Conservation (phyloP, 2,113 vertebrate genomes). For the Brachypodius melanocephalos region DNA sequence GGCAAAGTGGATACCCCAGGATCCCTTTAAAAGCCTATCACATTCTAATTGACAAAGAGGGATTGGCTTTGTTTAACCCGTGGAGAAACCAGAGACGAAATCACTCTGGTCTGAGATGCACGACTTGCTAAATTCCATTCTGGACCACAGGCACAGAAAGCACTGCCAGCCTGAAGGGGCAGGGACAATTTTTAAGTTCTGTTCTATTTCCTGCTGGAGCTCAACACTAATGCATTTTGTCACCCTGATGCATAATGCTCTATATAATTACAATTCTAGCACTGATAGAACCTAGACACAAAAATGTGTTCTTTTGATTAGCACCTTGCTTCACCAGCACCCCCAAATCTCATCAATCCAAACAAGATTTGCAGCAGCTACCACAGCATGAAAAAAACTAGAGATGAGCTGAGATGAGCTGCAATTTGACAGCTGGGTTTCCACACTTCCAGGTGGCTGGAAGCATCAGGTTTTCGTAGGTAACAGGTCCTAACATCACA, state of each 20-base stretch:
- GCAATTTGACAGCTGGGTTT: background rate
- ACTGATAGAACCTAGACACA: background rate
- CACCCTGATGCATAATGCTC: background rate
- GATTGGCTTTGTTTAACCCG: constrained; percentile 6
- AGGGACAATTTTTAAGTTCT: background rate
- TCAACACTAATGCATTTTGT: background rate
- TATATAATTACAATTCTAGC: background rate
- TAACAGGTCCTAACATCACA: background rate
- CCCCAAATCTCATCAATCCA: background rate
- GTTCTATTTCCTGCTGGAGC: background rate
- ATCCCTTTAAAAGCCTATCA: background rate
- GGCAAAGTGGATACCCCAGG: background rate
- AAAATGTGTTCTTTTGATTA: background rate
- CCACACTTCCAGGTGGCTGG: background rate
- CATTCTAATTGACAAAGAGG: background rate
- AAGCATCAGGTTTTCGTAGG: background rate
- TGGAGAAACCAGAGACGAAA: background rate
- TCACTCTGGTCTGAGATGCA: background rate
- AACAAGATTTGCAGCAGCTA: background rate
- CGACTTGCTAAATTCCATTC: background rate
- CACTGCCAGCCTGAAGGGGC: background rate
- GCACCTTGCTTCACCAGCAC: background rate
- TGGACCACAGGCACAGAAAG: background rate
- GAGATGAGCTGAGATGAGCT: background rate
- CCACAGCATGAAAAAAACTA: background rate